A percentile compares a stretch with the other conserved stretches of the same genome.
Evolutionary conservation across 1,140 invertebrate genomes (phyloP).

Genomic region (Chelonus insularis): DNA sequence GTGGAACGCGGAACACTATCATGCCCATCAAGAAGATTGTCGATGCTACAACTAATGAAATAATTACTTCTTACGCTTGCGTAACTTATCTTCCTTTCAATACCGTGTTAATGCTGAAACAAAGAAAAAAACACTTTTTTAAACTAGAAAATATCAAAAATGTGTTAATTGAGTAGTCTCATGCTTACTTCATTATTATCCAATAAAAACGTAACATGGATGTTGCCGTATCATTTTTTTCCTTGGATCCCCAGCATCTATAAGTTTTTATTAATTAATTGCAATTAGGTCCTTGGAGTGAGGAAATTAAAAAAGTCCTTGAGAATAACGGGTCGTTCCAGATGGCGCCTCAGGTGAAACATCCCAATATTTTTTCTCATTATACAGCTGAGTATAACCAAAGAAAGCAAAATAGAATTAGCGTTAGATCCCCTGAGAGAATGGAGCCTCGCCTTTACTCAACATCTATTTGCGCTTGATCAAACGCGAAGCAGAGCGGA

Average conservation of each 20-base stretch:
- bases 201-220: too few relatives aligned
- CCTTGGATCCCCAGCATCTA: too few relatives aligned
- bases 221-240: too few relatives aligned
- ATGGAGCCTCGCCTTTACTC: constrained; percentile 10
- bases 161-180: too few relatives aligned
- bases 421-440: background rate
- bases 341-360: constrained; percentile 50
- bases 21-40: background rate
- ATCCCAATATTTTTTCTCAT: constrained; percentile 14
- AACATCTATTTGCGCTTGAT: constrained; percentile 4
- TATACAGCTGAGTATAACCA: constrained; percentile 6
- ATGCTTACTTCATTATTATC: too few relatives aligned
- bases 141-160: too few relatives aligned
- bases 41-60: background rate
- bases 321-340: constrained; percentile 55
- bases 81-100: too few relatives aligned
- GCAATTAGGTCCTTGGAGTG: too few relatives aligned
- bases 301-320: constrained; percentile 30
- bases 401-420: background rate
- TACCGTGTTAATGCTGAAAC: too few relatives aligned
- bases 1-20: constrained; percentile 41
- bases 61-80: background rate
- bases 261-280: too few relatives aligned
- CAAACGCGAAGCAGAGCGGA: constrained; percentile 16
- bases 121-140: too few relatives aligned